Evolutionary conservation across 2,797 vertebrate genomes (phyloP).

Genomic region (Tragopan temminckii): DNA sequence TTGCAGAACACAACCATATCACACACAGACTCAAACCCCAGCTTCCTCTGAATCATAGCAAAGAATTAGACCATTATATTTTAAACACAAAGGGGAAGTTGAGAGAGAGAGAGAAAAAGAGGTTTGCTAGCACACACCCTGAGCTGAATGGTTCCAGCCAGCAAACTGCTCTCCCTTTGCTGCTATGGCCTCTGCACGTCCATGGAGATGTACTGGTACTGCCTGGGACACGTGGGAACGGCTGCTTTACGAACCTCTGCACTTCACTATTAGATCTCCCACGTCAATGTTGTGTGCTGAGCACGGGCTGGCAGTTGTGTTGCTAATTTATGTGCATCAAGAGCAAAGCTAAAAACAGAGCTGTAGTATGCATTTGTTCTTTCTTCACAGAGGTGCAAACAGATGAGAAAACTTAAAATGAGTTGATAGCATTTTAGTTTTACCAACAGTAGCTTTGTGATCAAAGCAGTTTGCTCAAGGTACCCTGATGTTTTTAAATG

Average conservation of each 20-base stretch:
- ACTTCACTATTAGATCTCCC: neutral
- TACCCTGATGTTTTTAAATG: neutral
- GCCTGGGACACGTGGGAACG: neutral
- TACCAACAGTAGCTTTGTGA: neutral
- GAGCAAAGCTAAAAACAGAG: neutral
- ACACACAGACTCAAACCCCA: constrained; percentile 36
- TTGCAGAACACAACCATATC: constrained; percentile 72
- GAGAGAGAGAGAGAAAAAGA: neutral
- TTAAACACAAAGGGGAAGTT: constrained; percentile 68
- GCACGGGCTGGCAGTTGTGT: neutral
- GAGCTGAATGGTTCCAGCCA: constrained; percentile 9
- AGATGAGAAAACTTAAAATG: neutral
- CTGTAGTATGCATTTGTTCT: neutral
- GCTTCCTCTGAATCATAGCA: constrained; percentile 66
- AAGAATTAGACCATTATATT: constrained; percentile 73
- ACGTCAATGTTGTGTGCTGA: neutral
- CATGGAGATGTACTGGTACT: rapidly evolving
- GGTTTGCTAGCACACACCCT: neutral
- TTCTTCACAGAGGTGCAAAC: neutral
- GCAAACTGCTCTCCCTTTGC: constrained; percentile 8
- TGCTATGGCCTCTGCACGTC: constrained; percentile 10
- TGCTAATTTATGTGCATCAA: neutral
- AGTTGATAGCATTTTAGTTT: neutral
- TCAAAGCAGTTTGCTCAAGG: neutral
- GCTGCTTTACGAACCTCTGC: neutral